Evolutionary conservation across 2,113 vertebrate genomes (phyloP), one percentile per base, ranked within the genome.

Genomic region (Manacus vitellinus): DNA sequence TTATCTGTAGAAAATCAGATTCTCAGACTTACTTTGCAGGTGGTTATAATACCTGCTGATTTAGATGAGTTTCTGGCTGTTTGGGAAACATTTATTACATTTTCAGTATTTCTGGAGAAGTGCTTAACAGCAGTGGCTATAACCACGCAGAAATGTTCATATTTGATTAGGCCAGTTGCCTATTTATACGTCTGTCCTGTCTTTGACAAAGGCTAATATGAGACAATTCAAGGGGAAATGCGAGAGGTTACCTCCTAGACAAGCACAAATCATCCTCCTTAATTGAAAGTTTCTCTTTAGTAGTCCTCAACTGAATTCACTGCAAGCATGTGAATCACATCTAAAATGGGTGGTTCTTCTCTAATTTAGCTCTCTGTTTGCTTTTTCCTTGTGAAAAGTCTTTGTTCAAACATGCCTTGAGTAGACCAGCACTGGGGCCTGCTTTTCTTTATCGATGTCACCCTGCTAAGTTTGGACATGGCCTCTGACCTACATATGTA

Each of bases 1-100:
- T 25, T 76, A 66, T 89, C 61, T 88, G 85, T 94, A 95, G 83
- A 91, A 95, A 96, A 95, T 81, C 43, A 91, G 80, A 96, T 95
- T 94, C 78, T 96, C 93, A 92, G 94, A 78, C 56, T 78, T 41
- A 58, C 56, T 89, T 97, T 85, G 56, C 89, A 85, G 84, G 58
- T 96, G 85, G 73, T 88, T 95, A 81, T 65, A 94, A 92, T 95
- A 67, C 77, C 81, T 13, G 8, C 86, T 95, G 85, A 87, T 97
- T 97, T 87, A 79, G 54, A 96, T 2, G 63, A 59, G 62, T 82
- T 95, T 96, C 89, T 5, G 27, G 73, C 88, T 97, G 77, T 92
- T 93, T 28, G 54, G 67, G 44, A 49, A 90, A 84, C 27, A 84
- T 92, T 92, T 96, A 95, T 95, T 88, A 91, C 84, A 95, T 83